Percentiles rank a stretch among this genome's conserved stretches.
These are phyloP conservation scores for Gerris lacustris DNA, from an alignment of 2,888 invertebrate species.

Conservation along the genomic window DNA sequence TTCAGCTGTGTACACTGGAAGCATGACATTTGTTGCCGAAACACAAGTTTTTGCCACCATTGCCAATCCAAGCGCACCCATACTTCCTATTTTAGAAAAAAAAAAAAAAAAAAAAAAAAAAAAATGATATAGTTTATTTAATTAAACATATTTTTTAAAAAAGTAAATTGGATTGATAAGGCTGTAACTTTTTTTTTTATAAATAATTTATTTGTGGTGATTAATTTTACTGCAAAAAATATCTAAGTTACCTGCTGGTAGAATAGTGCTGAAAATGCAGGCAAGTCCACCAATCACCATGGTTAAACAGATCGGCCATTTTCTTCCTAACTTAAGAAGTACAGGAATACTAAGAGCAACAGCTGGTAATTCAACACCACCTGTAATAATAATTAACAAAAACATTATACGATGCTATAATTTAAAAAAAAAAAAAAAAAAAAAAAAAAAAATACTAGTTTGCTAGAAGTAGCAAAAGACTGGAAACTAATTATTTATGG, in stretches of 20 bases:
- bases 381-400: constrained; percentile 40
- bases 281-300: constrained; percentile 56
- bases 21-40: constrained; percentile 62
- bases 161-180: constrained; percentile 5
- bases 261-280: constrained; percentile 42
- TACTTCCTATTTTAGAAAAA: constrained; percentile 29
- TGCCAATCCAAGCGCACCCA: constrained; percentile 51
- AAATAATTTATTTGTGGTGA: too few relatives aligned
- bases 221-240: too few relatives aligned
- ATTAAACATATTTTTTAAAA: too few relatives aligned
- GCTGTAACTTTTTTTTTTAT: background rate
- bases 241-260: constrained; percentile 28
- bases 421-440: constrained; percentile 17
- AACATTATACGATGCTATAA: background rate
- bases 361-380: constrained; percentile 65
- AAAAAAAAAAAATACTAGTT: background rate
- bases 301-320: constrained; percentile 57
- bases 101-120: constrained; percentile 9
- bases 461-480: too few relatives aligned
- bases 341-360: constrained; percentile 62
- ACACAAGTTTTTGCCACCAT: constrained; percentile 72
- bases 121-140: background rate
- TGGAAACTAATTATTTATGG: too few relatives aligned
- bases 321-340: constrained; percentile 58
- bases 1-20: constrained; percentile 64